A percentile compares a stretch with the other conserved stretches of the same genome.
Conservation (phyloP, 2,888 invertebrate species). For the Morpho deidamia region DNA sequence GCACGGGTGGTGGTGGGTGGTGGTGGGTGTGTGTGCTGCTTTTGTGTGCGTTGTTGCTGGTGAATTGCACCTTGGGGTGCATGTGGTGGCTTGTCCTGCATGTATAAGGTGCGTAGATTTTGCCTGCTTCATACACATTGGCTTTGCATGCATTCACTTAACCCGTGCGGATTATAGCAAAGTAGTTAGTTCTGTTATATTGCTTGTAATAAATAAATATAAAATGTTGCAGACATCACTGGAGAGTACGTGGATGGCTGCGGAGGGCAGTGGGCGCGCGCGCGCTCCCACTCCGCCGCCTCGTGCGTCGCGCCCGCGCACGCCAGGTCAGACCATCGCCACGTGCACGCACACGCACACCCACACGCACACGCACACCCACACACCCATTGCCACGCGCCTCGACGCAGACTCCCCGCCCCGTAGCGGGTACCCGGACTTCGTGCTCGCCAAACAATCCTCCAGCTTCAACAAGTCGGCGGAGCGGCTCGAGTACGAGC, state of each 20-base stretch:
- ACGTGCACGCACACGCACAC: slow-evolving; percentile 32
- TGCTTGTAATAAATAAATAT: too few species aligned
- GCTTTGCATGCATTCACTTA: too few species aligned
- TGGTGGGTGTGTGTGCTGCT: too few species aligned
- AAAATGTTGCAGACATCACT: slow-evolving; percentile 66
- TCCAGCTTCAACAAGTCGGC: slow-evolving; percentile 63
- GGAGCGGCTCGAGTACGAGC: slow-evolving; percentile 78
- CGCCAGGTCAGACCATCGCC: slow-evolving; percentile 64
- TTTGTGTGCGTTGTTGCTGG: too few species aligned
- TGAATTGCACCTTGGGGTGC: too few species aligned
- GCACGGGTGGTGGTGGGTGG: too few species aligned
- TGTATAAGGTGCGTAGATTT: too few species aligned
- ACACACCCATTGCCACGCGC: slow-evolving; percentile 60
- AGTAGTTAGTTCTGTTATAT: too few species aligned
- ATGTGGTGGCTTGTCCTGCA: too few species aligned
- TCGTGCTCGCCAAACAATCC: slow-evolving; percentile 63
- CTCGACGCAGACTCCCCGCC: slow-evolving; percentile 48
- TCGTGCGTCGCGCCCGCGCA: slow-evolving; percentile 59
- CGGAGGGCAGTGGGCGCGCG: slow-evolving; percentile 60
- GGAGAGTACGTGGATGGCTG: slow-evolving; percentile 75
- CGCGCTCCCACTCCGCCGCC: slow-evolving; percentile 74
- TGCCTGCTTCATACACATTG: too few species aligned
- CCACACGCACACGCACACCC: slow-evolving; percentile 34
- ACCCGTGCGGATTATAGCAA: too few species aligned
- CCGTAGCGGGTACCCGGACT: slow-evolving; percentile 71